Evolutionary conservation across 2,113 vertebrate genomes (phyloP).

Genomic region (Ochotona curzoniae): DNA sequence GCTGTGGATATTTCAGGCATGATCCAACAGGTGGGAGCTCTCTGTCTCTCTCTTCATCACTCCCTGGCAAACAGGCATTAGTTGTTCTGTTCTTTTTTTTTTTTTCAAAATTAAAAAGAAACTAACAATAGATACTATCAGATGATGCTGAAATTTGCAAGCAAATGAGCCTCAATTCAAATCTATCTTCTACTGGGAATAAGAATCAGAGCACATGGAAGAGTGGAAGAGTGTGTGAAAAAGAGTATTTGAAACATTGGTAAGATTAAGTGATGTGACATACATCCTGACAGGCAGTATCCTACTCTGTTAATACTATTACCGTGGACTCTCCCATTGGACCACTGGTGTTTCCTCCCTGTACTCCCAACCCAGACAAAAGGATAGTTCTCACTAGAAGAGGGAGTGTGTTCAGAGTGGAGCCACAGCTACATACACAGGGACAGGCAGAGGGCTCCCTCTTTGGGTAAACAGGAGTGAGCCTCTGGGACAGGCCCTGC

Average conservation of each 20-base stretch:
- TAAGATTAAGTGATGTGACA: neutral
- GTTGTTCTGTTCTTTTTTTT: no score
- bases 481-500: rapidly evolving
- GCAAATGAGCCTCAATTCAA: neutral
- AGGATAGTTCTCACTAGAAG: neutral
- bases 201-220: neutral
- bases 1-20: no score
- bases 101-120: no score
- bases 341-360: neutral
- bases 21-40: no score
- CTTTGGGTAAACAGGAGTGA: neutral
- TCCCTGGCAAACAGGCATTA: no score
- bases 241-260: neutral
- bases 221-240: neutral
- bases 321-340: neutral
- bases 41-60: no score
- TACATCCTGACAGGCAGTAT: neutral
- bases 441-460: neutral
- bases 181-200: neutral
- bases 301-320: neutral
- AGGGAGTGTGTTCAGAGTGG: neutral
- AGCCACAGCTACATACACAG: neutral
- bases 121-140: neutral
- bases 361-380: rapidly evolving
- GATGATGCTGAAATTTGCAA: neutral